Evolutionary conservation across 2,797 vertebrate genomes (phyloP).

Genomic region (Urosaurus nigricauda): DNA sequence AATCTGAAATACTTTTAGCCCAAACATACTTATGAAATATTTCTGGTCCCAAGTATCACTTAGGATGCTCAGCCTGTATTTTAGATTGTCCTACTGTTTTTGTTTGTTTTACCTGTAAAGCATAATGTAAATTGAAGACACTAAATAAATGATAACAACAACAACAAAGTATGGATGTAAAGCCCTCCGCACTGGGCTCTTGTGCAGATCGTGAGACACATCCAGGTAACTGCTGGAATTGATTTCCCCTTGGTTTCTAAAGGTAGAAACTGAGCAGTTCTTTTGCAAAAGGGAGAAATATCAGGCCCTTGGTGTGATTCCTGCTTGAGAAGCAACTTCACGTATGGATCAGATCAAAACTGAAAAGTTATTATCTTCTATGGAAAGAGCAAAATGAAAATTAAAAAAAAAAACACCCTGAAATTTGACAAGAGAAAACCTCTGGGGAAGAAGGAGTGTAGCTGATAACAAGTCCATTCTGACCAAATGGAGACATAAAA

Average conservation of each 20-base stretch:
- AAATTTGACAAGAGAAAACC: neutral
- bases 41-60: no score
- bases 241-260: conserved; percentile 19
- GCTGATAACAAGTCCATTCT: neutral
- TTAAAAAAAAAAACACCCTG: neutral
- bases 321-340: neutral
- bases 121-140: no score
- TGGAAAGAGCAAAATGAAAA: neutral
- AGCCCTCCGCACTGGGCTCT: no score
- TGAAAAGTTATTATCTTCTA: neutral
- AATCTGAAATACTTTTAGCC: no score
- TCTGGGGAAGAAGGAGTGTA: conserved; percentile 24
- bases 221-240: neutral
- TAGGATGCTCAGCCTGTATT: no score
- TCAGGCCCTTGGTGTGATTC: neutral
- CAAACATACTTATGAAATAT: no score
- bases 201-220: neutral
- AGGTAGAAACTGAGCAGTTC: conserved; percentile 41
- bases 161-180: neutral
- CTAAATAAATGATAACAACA: no score
- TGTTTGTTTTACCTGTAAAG: no score
- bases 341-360: conserved; percentile 20
- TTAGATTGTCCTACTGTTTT: no score
- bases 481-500: conserved; percentile 25
- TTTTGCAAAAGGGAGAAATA: neutral